Evolutionary conservation across 2,888 invertebrate genomes (phyloP).

Genomic region (Drosophila diplacantha): DNA sequence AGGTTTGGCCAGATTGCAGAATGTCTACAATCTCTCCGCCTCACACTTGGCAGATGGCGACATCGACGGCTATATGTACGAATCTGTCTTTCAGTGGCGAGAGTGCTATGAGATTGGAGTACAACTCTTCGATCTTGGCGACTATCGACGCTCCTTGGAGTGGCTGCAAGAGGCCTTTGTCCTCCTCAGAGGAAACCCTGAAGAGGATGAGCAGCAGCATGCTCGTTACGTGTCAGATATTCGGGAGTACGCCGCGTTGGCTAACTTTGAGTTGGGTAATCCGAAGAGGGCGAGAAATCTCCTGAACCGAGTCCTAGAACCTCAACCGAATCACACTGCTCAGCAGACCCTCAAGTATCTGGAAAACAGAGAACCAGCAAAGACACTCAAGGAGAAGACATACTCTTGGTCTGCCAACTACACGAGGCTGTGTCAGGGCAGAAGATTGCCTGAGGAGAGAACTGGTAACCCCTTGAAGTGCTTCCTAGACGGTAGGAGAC

Average conservation of each 20-base stretch:
- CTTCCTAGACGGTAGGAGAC: conserved; percentile 58
- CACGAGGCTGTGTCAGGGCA: conserved; percentile 58
- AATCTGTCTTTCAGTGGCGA: conserved; percentile 42
- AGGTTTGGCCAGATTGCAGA: conserved; percentile 92
- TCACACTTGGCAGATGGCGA: conserved; percentile 88
- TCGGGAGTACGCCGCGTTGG: conserved; percentile 59
- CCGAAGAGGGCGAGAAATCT: conserved; percentile 30
- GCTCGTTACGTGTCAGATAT: conserved; percentile 35
- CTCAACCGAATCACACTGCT: conserved; percentile 29
- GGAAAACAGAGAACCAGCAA: conserved; percentile 7
- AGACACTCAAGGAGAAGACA: neutral
- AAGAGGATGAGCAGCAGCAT: neutral
- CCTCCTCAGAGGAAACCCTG: conserved; percentile 13
- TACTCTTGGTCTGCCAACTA: conserved; percentile 34
- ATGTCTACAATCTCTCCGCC: conserved; percentile 91
- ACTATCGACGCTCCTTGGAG: conserved; percentile 36
- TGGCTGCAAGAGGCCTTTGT: conserved; percentile 51
- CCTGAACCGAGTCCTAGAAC: conserved; percentile 40
- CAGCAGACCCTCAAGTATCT: conserved; percentile 39
- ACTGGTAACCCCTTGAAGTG: conserved; percentile 34
- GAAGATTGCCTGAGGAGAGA: conserved; percentile 14
- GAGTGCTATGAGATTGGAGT: conserved; percentile 65
- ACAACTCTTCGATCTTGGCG: conserved; percentile 49
- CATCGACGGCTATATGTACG: conserved; percentile 86
- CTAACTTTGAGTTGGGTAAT: conserved; percentile 53